Percentiles rank a stretch among this genome's conserved stretches.
Conservation (phyloP, 2,888 invertebrate genomes). For the Ectemnius continuus region DNA sequence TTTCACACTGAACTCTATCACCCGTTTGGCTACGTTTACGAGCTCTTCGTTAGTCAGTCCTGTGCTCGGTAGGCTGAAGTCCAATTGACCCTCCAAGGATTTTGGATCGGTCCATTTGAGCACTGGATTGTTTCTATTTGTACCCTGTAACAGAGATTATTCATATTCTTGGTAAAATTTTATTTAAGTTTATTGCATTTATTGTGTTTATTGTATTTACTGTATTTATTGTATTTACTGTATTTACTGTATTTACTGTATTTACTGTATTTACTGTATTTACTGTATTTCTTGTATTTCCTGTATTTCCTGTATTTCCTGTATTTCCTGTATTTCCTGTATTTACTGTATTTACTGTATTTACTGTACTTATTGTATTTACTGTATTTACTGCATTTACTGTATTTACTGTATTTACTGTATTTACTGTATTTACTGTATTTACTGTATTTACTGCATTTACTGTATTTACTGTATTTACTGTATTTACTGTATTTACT, state of each 20-base stretch:
- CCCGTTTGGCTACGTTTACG: slow-evolving; percentile 83
- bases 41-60: slow-evolving; percentile 85
- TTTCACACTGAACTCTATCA: slow-evolving; percentile 92
- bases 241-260: background rate
- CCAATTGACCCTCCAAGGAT: slow-evolving; percentile 83
- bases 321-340: too few relatives aligned
- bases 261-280: background rate
- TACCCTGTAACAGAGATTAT: slow-evolving; percentile 77
- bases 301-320: too few relatives aligned
- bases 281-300: too few relatives aligned
- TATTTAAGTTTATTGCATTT: too few relatives aligned
- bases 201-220: too few relatives aligned
- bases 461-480: too few relatives aligned
- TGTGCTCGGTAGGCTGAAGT: slow-evolving; percentile 82
- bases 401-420: background rate
- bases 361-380: too few relatives aligned
- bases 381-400: too few relatives aligned
- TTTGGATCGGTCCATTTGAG: slow-evolving; percentile 90
- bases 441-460: too few relatives aligned
- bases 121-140: slow-evolving; percentile 85
- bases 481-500: too few relatives aligned
- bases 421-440: background rate
- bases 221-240: too few relatives aligned
- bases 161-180: too few relatives aligned
- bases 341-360: background rate